Evolutionary conservation across 2,888 invertebrate species (phyloP), one percentile per base, ranked within the genome.

Genomic region (Nemurella pictetii): DNA sequence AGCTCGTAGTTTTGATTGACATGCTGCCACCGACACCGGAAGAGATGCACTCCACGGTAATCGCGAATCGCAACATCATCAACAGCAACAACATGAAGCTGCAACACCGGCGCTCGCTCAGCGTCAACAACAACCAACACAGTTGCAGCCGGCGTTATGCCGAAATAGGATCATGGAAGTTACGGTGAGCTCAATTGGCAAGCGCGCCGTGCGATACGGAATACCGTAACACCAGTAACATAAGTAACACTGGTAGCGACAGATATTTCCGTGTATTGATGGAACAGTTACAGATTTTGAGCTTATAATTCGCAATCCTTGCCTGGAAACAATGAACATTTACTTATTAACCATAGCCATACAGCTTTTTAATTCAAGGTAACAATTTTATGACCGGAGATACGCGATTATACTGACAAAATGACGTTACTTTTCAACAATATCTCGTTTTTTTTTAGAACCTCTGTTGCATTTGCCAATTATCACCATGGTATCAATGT

Each of bases 81-180:
- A 77, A 84, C 77, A 84, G 28, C n/a, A 84, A 84, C 55, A 28
- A 80, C 80, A 27, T 36, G 36, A 35, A 80, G 15, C 80, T 80
- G 26, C 84, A 84, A 36, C 77, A 80, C 35, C 30, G 72, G 25
- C n/a, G 80, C 5, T 80, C 78, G 20, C 25, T 78, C 29, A 84
- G 84, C 30, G 84, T 36, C 20, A 84, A 80, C 55, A 84, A 84
- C 80, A 84, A 89, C 89, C 30, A 88, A 87, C 91, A 86, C 87
- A 88, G 87, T 84, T 87, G 88, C 90, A 92, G 92, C 88, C 91
- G 92, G 87, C 91, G 92, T 87, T 93, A 93, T 90, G 93, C 93
- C 83, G 93, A 93, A 90, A 92, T 93, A 89, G 92, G 92, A 89
- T 92, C 92, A 90, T 92, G 92, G 92, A 92, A 88, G 85, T 86